Evolutionary conservation across 2,797 vertebrate species (phyloP).

Genomic region (Chromobotia macracanthus): DNA sequence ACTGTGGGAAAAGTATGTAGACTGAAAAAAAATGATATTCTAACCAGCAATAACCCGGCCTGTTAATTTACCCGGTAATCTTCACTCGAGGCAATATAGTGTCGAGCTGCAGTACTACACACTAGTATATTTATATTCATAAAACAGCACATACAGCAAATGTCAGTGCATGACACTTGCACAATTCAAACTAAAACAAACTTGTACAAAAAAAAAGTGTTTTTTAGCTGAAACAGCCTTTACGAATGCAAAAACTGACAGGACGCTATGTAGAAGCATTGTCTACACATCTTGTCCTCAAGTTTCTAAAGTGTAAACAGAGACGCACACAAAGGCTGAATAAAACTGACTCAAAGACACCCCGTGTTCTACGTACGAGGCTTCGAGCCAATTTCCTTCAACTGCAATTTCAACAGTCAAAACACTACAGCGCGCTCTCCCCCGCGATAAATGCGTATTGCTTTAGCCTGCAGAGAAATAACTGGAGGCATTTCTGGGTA

Average conservation of each 20-base stretch:
- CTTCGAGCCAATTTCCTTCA: conserved; percentile 28
- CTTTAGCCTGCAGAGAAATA: conserved; percentile 4
- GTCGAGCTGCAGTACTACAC: background rate
- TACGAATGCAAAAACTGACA: background rate
- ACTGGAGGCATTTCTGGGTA: conserved; percentile 16
- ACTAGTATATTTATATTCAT: background rate
- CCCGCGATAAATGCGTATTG: conserved; percentile 20
- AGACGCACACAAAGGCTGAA: background rate
- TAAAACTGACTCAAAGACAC: conserved; percentile 29
- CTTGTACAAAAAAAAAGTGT: no score
- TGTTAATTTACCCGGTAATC: background rate
- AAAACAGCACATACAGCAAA: background rate
- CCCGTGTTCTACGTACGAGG: background rate
- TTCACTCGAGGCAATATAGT: background rate
- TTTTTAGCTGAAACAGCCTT: background rate
- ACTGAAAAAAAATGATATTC: background rate
- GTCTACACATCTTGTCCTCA: background rate
- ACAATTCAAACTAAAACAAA: background rate
- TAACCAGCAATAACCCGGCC: background rate
- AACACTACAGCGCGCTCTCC: conserved; percentile 5
- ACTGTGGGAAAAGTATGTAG: background rate
- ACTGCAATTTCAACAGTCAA: conserved; percentile 16
- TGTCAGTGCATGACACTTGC: background rate
- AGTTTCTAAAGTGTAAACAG: conserved; percentile 8
- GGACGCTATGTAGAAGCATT: background rate